Evolutionary conservation across 2,113 vertebrate species (phyloP), one percentile per base, ranked within the genome.

Genomic region (Anhinga anhinga): DNA sequence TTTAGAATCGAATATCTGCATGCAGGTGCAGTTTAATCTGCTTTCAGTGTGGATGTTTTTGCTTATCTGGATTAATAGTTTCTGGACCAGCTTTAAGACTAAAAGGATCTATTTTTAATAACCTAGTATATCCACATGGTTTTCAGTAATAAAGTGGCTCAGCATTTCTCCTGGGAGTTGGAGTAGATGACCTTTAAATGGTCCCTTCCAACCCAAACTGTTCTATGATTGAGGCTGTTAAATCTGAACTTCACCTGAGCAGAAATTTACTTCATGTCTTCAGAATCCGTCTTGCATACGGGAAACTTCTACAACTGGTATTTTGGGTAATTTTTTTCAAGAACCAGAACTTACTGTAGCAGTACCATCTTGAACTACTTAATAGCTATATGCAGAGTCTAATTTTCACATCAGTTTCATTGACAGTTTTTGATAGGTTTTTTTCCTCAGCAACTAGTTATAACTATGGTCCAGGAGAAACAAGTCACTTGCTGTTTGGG

Each of bases 241-340:
- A 81, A 69, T 56, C 21, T 55, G 14, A 70, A 40, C 32, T 73
- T 67, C 14, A 44, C 12, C 13, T 61, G 9, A 77, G 44, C 5
- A 72, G 36, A 67, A 63, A 27, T 73, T 77, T 32, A 66, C 15
- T 71, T 66, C 2, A 2, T 16, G 3, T 45, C 76, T 86, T 83
- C 13, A 71, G 26, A 38, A 44, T 67, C 5, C 42, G 0, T 56
- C 4, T 66, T 71, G 15, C 0, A 0, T 71, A 15, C 13, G n/a
- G 30, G 52, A 71, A 74, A 65, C 27, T 88, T 55, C 32, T 88
- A 2, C 10, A 73, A 42, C 11, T 42, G 45, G 5, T 70, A 2
- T 78, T 82, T 47, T 56, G 15, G 21, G 10, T 22, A 50, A 10
- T 36, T 83, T 53, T 78, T 13, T 66, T 80, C 10, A 30, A 58